Evolutionary conservation across 1,140 invertebrate genomes (phyloP), one percentile per base, ranked within the genome.

Genomic region (Ips nitidus): DNA sequence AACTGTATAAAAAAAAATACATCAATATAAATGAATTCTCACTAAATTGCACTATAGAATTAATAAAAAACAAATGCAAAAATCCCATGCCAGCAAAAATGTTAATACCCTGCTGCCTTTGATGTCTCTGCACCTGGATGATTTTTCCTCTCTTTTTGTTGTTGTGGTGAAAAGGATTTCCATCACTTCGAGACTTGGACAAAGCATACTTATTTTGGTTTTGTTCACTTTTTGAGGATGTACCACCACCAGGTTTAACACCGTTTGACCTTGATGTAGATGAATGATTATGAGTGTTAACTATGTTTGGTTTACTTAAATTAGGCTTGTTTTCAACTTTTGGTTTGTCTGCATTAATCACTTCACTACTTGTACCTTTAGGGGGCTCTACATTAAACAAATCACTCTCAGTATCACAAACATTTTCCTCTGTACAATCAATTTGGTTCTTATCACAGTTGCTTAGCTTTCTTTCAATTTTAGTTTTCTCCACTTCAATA

Each of bases 121-220:
- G 52, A 22, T 69, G 67, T 62, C 79, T 74, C 60, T 77, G 70
- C 50, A 80, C 69, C 69, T 75, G 73, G 55, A 78, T 77, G 56
- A 79, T 75, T 74, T 79, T 79, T 57, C 76, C 75, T 50, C 71
- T 69, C 60, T 77, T 76, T 71, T 74, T 75, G 53, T 79, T 76
- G 22, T 22, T 22, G n/a, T 73, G 68, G 5, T 73, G 69, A 65
- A 80, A 80, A 5, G 80, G 79, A 73, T 79, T 78, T 4, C 79
- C 78, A 58, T 79, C 80, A 58, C 78, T 79, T 74, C 75, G 78
- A 58, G 80, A 81, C 65, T 80, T 81, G 2, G 75, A 71, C 64
- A 81, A 71, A 38, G 43, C 52, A 69, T 75, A 78, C 66, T 73
- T 77, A 43, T 69, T 71, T 38, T 56, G 50, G 8, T 41, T 37